Evolutionary conservation across 2,113 vertebrate genomes (phyloP).

Genomic region (Rhabdomys dilectus): DNA sequence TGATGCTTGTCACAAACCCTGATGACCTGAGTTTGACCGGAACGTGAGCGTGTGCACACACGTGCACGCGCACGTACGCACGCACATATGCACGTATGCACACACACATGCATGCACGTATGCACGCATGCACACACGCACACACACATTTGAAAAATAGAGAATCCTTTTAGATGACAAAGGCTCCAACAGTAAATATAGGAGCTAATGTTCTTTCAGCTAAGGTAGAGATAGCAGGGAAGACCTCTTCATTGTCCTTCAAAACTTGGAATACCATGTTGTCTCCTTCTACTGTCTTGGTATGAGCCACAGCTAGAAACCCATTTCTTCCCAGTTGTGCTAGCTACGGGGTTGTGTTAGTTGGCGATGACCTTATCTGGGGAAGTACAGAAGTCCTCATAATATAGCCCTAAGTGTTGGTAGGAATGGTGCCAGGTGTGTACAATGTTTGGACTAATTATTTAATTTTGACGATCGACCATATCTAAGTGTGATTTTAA

Average conservation of each 20-base stretch:
- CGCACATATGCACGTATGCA: neutral
- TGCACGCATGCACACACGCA: neutral
- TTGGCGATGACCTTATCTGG: neutral
- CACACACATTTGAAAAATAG: too few species aligned
- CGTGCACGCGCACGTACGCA: too few species aligned
- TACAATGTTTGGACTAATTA: slow-evolving; percentile 48
- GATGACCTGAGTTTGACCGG: neutral
- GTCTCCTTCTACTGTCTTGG: neutral
- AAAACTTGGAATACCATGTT: neutral
- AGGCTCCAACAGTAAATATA: neutral
- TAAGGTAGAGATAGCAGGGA: neutral
- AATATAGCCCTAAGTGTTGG: neutral
- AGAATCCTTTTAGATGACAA: neutral
- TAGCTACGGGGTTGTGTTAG: neutral
- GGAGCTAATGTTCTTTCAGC: slow-evolving; percentile 9
- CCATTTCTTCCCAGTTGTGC: neutral
- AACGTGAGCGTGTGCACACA: too few species aligned
- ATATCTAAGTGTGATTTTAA: slow-evolving; percentile 76
- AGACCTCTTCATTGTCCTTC: neutral
- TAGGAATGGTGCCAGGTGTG: slow-evolving; percentile 54
- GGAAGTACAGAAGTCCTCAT: slow-evolving; percentile 21
- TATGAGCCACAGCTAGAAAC: slow-evolving; percentile 33
- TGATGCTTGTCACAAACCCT: neutral
- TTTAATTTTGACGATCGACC: slow-evolving; percentile 62
- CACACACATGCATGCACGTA: fast-evolving